These are phyloP conservation scores for Napeogenes inachia DNA, from an alignment of 2,888 invertebrate genomes.

Conservation along the genomic window DNA sequence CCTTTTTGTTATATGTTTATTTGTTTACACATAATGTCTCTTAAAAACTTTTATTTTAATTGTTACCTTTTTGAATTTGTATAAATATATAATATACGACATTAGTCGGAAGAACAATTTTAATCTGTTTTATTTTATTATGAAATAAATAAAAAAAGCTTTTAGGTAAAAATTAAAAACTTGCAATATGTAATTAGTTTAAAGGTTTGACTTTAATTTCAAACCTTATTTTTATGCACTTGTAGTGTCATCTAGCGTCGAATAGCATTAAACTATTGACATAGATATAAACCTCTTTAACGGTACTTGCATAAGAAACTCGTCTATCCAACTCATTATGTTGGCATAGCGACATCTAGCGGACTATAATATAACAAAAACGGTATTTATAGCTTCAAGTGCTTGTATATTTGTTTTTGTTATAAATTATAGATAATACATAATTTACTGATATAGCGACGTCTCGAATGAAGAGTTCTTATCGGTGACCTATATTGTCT, in stretches of 20 bases:
- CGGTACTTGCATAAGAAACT: constrained; percentile 45
- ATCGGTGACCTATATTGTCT: constrained; percentile 37
- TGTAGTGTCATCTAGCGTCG: constrained; percentile 49
- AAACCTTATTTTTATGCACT: constrained; percentile 29
- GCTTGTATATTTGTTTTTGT: constrained; percentile 18
- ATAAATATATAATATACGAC: too few relatives aligned
- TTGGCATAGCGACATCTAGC: constrained; percentile 43
- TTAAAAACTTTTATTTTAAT: too few relatives aligned
- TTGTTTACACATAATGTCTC: too few relatives aligned
- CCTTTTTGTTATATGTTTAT: too few relatives aligned
- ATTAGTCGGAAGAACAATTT: too few relatives aligned
- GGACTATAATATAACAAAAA: constrained; percentile 33
- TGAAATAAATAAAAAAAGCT: too few relatives aligned
- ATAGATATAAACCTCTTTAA: constrained; percentile 45
- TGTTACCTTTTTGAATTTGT: too few relatives aligned
- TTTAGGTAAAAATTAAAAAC: background rate
- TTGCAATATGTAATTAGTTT: constrained; percentile 1
- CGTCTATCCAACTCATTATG: constrained; percentile 26
- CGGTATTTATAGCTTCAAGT: constrained; percentile 19
- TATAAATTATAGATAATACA: constrained; percentile 31
- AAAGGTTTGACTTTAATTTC: background rate
- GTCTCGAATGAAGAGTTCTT: constrained; percentile 32
- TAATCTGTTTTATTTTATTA: too few relatives aligned
- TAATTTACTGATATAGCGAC: constrained; percentile 29
- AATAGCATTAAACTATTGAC: constrained; percentile 46